Base-by-base conservation (phyloP, 2,888 invertebrate species). In the Drosophila nigricruria region DNA sequence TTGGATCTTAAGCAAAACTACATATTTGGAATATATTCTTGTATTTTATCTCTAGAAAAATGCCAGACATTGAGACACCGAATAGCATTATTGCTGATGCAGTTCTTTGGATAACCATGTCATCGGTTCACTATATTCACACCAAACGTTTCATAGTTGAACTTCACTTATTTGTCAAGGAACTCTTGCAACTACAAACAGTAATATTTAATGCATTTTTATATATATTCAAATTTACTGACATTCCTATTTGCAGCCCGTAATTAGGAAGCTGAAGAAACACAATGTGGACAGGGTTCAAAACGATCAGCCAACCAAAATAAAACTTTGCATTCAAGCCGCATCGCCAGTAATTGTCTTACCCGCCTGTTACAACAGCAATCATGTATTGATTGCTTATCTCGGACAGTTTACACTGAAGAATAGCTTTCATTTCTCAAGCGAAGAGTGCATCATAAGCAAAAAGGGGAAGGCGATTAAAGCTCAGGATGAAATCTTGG, bases 131-230 rank as follows among this genome's bases (percentile, higher is more conserved):
- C 85, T 98, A 98, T 92, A 96, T 98, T 58, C 98, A 99, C 93
- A 98, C 98, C 0, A 97, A 98, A 91, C 94, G 98, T 60, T 99
- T 99, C 93, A 95, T 98, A 57, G 95, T 96, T 23, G 98, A 98
- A 92, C 94, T 98, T 63, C 96, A 97, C 85, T 96, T 97, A 5
- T 98, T 98, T 93, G 96, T 97, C 76, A 94, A 95, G 54, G 96
- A 97, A 90, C 97, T 99, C 92, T 95, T 96, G 5, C 96, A 97
- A 89, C 93, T 98, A 56, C 96, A 97, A 90, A 95, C 96, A 68
- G 96, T 97, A 68, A 95, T 8, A 20, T 49, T 1, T 8, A 14
- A 18, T 49, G 4, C 1, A 14, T 4, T 30, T 3, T 8, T 20
- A 14, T 18, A 49, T 30, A 20, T 23, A 10, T 23, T 25, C 9